phyloP scores from a whole-genome alignment of 1,140 invertebrate genomes.

The Sitobion miscanthi region DNA sequence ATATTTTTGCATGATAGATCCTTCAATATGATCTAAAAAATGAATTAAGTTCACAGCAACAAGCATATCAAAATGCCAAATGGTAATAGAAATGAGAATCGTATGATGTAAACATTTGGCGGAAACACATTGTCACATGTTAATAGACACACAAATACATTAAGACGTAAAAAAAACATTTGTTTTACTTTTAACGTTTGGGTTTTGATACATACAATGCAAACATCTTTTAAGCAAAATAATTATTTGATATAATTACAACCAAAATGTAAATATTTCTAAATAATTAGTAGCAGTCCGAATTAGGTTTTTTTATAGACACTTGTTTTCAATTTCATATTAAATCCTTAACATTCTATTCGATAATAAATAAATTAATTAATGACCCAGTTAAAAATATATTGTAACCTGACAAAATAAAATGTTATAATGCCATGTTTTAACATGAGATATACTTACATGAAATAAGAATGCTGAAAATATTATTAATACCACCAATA shows the following conservation, averaged over 20 bases:
- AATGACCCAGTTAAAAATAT: background rate
- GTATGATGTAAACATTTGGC: background rate
- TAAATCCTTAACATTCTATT: background rate
- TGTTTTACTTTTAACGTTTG: background rate
- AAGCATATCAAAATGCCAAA: background rate
- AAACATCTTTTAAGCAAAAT: background rate
- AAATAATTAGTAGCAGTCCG: background rate
- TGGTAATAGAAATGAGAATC: background rate
- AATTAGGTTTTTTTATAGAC: background rate
- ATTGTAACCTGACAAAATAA: background rate
- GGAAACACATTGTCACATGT: background rate
- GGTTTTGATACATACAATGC: background rate
- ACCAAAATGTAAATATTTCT: background rate
- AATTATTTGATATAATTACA: background rate
- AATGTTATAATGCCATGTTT: background rate
- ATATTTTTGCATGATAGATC: background rate
- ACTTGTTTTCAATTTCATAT: background rate
- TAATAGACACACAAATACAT: background rate
- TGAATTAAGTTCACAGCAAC: background rate
- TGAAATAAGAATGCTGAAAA: conserved; percentile 25
- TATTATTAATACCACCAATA: conserved; percentile 27
- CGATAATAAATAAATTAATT: background rate
- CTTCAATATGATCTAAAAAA: background rate
- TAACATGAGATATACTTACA: background rate
- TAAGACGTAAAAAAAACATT: background rate